Evolutionary conservation across 2,797 vertebrate species (phyloP), one percentile per base, ranked within the genome.

Genomic region (Buceros bicornis): DNA sequence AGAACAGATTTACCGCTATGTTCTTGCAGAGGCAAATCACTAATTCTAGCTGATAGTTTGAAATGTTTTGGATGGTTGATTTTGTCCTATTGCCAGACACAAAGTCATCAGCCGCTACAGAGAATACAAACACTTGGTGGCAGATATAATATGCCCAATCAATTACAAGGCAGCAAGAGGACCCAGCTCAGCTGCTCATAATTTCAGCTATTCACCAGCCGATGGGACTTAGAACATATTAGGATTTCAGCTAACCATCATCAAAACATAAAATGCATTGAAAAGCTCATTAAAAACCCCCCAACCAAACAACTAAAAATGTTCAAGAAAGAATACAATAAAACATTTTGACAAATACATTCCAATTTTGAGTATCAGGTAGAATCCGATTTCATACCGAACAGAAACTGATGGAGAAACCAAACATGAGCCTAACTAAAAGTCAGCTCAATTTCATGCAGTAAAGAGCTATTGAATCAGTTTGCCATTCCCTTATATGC

Each of bases 111-210:
- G 47, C 82, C 54, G 60, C 95, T 93, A 74, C 42, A 65, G n/a
- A 93, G 79, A 86, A 93, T 82, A 91, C 83, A 91, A 96, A 97
- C 90, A 90, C 85, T 95, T 53, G 0, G 18, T 96, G 94, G 86
- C 82, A 96, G 95, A 95, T 95, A 92, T 8, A 88, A 85, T 95
- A 94, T 95, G 94, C 80, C 84, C 54, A 31, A 96, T 96, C 96
- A 95, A 86, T 96, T 95, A 97, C 84, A 62, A 95, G 93, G 94
- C 61, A 80, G 54, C 48, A 83, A 92, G 76, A 16, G 16, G 86
- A 90, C 45, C 42, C 69, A 94, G 82, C 92, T 97, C 95, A 97
- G 81, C 45, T 26, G 87, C 77, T 97, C 96, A 80, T 95, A 70
- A 96, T 95, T 96, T 93, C 79, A 94, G 74, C 82, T 96, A 85